Conservation (phyloP, 1,140 invertebrate genomes). For the Chrysopa pallens region DNA sequence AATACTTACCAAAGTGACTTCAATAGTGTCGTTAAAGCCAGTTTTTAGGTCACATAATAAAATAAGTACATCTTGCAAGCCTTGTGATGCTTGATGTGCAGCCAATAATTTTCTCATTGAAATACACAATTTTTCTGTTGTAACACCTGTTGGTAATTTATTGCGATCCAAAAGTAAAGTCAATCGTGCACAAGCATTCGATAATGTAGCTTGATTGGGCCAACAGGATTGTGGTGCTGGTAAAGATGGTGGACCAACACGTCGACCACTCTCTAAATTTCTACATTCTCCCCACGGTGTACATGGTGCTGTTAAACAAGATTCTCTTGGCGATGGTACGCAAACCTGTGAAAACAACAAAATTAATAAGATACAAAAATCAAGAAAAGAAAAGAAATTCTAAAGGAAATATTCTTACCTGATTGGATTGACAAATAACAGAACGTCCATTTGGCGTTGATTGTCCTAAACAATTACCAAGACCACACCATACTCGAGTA, state of each 20-base stretch:
- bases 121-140: constrained; percentile 50
- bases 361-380: not conserved
- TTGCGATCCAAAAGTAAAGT: constrained; percentile 49
- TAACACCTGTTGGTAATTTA: constrained; percentile 43
- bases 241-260: constrained; percentile 54
- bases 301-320: constrained; percentile 61
- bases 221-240: constrained; percentile 58
- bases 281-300: constrained; percentile 65
- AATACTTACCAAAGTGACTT: constrained; percentile 66
- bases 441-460: constrained; percentile 16
- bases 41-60: constrained; percentile 65
- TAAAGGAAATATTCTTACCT: constrained; percentile 21
- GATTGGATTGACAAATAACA: constrained; percentile 30
- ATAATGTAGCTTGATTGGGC: constrained; percentile 49
- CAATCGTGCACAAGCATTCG: constrained; percentile 54
- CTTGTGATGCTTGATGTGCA: constrained; percentile 31
- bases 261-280: constrained; percentile 45
- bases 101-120: constrained; percentile 47
- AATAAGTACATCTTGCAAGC: constrained; percentile 35
- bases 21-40: constrained; percentile 62
- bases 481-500: constrained; percentile 70
- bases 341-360: constrained; percentile 35
- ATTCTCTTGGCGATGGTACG: constrained; percentile 51
- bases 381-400: not conserved
- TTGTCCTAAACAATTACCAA: constrained; percentile 53